Conservation (phyloP, 2,113 vertebrate species). For the Onychostruthus taczanowskii region DNA sequence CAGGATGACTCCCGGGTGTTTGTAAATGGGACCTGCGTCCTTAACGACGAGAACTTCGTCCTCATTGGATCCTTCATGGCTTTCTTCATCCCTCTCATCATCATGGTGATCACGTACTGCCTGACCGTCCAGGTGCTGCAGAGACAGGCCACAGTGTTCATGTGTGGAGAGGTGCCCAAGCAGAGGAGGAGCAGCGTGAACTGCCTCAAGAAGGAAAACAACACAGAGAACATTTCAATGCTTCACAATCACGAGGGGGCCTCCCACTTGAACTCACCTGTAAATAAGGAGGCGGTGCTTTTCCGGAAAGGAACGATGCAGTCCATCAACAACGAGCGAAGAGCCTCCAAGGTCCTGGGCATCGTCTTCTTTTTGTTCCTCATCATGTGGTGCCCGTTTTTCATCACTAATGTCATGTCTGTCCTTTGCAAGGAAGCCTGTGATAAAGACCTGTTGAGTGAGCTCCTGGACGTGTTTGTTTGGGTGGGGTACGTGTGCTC, state of each 20-base stretch:
- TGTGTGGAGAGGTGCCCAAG: constrained; percentile 76
- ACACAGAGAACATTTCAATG: constrained; percentile 79
- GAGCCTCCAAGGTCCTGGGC: constrained; percentile 96
- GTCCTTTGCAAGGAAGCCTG: constrained; percentile 89
- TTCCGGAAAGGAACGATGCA: constrained; percentile 95
- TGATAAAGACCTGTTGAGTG: constrained; percentile 82
- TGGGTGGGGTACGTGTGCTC: constrained; percentile 99
- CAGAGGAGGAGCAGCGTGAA: constrained; percentile 83
- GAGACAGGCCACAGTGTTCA: constrained; percentile 90
- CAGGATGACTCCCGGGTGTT: constrained; percentile 91
- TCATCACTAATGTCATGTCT: constrained; percentile 94
- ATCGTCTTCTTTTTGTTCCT: constrained; percentile 99
- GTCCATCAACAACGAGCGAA: constrained; percentile 95
- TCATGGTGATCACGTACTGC: constrained; percentile 97
- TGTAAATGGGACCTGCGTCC: constrained; percentile 87
- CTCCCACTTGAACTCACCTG: constrained; percentile 83
- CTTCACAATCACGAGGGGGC: constrained; percentile 81
- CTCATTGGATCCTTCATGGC: constrained; percentile 96
- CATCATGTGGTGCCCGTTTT: constrained; percentile 98
- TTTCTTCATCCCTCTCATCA: constrained; percentile 97
- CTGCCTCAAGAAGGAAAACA: constrained; percentile 79
- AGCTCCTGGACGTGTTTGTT: constrained; percentile 94
- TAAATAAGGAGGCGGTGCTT: constrained; percentile 73
- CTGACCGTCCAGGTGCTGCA: constrained; percentile 92
- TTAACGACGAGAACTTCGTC: constrained; percentile 94